Evolutionary conservation across 2,797 vertebrate genomes (phyloP), one percentile per base, ranked within the genome.

Genomic region (Luscinia megarhynchos): DNA sequence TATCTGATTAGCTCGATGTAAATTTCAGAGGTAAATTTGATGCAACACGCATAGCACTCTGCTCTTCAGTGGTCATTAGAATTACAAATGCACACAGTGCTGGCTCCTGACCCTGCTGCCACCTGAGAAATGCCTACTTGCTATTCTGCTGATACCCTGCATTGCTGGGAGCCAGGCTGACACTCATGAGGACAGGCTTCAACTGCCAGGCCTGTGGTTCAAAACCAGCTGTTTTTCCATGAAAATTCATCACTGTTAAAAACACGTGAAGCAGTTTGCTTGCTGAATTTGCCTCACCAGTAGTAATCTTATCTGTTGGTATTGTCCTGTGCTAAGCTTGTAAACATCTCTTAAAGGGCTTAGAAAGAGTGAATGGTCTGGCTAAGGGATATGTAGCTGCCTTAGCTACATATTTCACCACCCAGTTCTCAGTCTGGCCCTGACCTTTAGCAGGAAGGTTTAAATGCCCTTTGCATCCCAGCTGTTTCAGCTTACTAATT

Each of bases 1-100:
- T 91, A 87, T 64, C 90, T 87, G 79, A 94, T 94, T 77, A 90
- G 36, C 43, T 85, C 16, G 13, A 76, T 93, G 72, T 91, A 94
- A 91, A 85, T 85, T 87, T 61, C 46, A 80, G 75, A 89, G 72
- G 78, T 89, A 92, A 92, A 91, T 83, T 75, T 8, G 0, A 79
- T 0, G 6, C 61, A 67, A 43, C 45, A 67, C 4, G 4, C 57
- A 62, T 20, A 74, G 40, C 46, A 61, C 68, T 68, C 81, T 92
- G 75, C 75, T 84, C 55, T 86, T 87, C 43, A 80, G 61, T 70
- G 80, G 54, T 51, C 86, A 75, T 83, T 80, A 62, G 54, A 92
- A 80, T 83, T 77, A 77, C 58, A 94, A 87, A 80, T 51, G 40
- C 30, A 51, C 10, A 26, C 16, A 27, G n/a, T 29, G 10, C 50